Evolutionary conservation across 2,888 invertebrate species (phyloP).

Genomic region (Salpingus planirostris): DNA sequence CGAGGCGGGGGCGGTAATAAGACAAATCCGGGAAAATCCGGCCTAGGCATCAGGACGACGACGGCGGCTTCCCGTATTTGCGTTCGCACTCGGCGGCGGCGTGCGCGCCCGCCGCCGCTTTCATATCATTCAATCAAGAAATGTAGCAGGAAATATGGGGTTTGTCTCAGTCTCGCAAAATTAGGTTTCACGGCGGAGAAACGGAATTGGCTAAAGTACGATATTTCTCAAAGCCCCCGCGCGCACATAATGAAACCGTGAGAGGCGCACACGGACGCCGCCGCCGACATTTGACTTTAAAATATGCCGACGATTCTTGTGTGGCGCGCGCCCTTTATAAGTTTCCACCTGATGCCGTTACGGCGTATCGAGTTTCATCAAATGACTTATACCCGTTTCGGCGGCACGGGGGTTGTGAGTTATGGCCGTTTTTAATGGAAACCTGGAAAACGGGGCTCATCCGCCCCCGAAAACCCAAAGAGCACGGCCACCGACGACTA

Average conservation of each 20-base stretch:
- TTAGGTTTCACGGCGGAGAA: conserved; percentile 35
- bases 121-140: conserved; percentile 38
- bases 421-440: not conserved
- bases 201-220: conserved; percentile 36
- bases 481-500: too few species aligned
- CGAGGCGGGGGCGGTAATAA: conserved; percentile 14
- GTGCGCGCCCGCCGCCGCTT: too few species aligned
- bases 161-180: conserved; percentile 37
- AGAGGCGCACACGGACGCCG: conserved; percentile 17
- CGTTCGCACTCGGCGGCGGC: conserved; percentile 15
- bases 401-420: not conserved
- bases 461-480: too few species aligned
- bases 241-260: conserved; percentile 37
- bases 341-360: conserved; percentile 18
- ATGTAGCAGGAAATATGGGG: conserved; percentile 39
- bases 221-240: conserved; percentile 37
- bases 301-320: conserved; percentile 32
- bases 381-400: too few species aligned
- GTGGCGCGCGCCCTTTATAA: conserved; percentile 23
- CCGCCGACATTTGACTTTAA: conserved; percentile 37
- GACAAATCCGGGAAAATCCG: conserved; percentile 15
- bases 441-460: too few species aligned
- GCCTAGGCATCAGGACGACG: conserved; percentile 1
- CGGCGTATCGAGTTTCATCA: conserved; percentile 19
- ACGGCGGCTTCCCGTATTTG: not conserved